Evolutionary conservation across 2,113 vertebrate species (phyloP), one percentile per base, ranked within the genome.

Genomic region (Psephotus haematonotus): DNA sequence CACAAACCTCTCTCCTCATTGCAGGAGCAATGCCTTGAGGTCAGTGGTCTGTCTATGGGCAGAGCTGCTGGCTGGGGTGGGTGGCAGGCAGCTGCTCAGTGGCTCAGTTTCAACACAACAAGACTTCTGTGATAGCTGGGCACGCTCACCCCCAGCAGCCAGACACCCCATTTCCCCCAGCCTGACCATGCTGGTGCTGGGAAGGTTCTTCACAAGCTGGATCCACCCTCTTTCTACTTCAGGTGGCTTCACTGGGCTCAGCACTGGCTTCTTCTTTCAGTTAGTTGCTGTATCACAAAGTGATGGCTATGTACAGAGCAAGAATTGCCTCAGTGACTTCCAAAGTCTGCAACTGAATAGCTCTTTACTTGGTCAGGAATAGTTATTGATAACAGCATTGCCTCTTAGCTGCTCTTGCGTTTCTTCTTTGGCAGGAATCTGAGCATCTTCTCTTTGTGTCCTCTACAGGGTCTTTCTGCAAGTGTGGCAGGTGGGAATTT

Each of bases 101-200:
- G 77, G 35, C 29, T 12, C 35, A 31, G 3, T 25, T 74, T 57
- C 15, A 13, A 0, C 0, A 31, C 37, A 62, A 7, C 15, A 19
- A 37, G 33, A 3, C 1, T 11, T 78, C 10, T 55, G 17, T 1
- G 2, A 43, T 3, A n/a, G 13, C 35, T 28, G 31, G 13, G 23
- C 3, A 10, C 2, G 1, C 27, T 72, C 50, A 13, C 1, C 9
- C 17, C 23, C 23, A 23, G 44, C 39, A 64, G 43, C 4, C 7
- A 23, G 47, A 39, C 15, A 11, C 6, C 19, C n/a, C 10, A 1
- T 44, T 39, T 68, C 27, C 13, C 3, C 25, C 1, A 0, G 35
- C 15, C 22, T 31, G 59, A 39, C 16, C 13, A 0, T 2, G 8
- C 53, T 13, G 20, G 13, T 37, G 19, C 29, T 65, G 62, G 37